These are phyloP conservation scores for Condylura cristata DNA, from an alignment of 2,113 vertebrate genomes.

Conservation along the genomic window DNA sequence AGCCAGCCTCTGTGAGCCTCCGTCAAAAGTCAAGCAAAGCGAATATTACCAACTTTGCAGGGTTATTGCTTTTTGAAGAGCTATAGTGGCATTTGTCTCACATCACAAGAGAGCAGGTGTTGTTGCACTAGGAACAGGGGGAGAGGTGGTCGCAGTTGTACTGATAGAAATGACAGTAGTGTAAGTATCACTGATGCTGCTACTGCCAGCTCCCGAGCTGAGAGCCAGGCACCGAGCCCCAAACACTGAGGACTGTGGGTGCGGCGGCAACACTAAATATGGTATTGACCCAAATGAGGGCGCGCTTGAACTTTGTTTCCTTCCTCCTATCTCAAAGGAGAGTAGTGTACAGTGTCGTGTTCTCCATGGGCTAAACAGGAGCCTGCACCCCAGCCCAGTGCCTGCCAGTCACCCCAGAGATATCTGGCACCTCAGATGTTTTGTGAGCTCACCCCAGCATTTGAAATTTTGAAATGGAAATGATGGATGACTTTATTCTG, in stretches of 20 bases:
- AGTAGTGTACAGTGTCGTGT: background rate
- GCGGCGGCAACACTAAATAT: background rate
- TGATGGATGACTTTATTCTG: constrained; percentile 55
- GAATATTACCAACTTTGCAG: background rate
- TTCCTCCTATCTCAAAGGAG: background rate
- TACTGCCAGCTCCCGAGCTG: background rate
- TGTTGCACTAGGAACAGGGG: too few relatives aligned
- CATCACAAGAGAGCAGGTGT: too few relatives aligned
- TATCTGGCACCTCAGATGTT: background rate
- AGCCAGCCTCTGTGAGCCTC: background rate
- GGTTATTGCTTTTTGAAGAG: background rate
- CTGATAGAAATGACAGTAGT: background rate
- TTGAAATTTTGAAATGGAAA: constrained; percentile 59
- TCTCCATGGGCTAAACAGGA: background rate
- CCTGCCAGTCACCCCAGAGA: background rate
- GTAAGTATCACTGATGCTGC: too few relatives aligned
- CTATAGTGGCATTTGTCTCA: background rate
- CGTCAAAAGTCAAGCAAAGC: background rate
- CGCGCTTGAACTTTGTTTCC: background rate
- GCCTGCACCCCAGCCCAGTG: background rate
- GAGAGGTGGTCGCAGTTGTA: fast-evolving
- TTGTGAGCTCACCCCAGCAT: background rate
- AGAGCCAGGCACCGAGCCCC: background rate
- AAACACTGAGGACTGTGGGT: background rate
- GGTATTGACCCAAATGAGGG: background rate